phyloP scores from a whole-genome alignment of 2,888 invertebrate species.

The Orchesellides sinensis region DNA sequence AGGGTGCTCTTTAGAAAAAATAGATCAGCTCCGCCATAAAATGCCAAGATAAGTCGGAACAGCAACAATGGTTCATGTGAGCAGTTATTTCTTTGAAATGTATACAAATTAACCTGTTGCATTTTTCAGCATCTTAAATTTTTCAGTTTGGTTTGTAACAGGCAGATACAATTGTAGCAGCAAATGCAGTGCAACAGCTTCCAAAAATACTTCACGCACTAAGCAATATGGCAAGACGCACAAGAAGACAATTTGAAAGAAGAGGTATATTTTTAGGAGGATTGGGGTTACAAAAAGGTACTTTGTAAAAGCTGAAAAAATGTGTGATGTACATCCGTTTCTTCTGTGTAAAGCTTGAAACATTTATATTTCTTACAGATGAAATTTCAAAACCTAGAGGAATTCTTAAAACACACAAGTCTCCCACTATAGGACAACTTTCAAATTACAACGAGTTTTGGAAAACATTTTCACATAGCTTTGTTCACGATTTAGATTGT shows the following conservation, averaged over 20 bases:
- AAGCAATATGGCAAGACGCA: slow-evolving; percentile 44
- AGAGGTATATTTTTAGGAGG: slow-evolving; percentile 41
- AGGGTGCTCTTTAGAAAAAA: too few species aligned
- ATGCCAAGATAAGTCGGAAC: too few species aligned
- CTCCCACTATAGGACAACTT: slow-evolving; percentile 1
- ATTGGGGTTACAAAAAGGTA: slow-evolving; percentile 25
- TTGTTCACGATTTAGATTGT: too few species aligned
- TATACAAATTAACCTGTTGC: too few species aligned
- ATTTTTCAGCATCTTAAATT: too few species aligned
- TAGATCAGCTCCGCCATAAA: too few species aligned
- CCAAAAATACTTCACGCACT: slow-evolving; percentile 41
- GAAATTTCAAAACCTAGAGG: slow-evolving; percentile 3
- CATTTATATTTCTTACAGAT: neutral
- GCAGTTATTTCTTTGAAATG: too few species aligned
- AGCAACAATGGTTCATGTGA: too few species aligned
- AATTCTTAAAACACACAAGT: slow-evolving; percentile 5
- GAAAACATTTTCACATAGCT: slow-evolving; percentile 15
- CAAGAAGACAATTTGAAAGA: slow-evolving; percentile 23
- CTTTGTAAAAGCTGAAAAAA: too few species aligned
- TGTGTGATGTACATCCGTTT: too few species aligned
- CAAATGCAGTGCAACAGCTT: slow-evolving; percentile 43
- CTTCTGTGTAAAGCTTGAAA: neutral
- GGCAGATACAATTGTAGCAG: too few species aligned
- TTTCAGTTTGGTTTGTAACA: too few species aligned
- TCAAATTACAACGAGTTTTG: slow-evolving; percentile 30